Conservation (phyloP, 2,113 vertebrate species). For the Charadrius vociferus region DNA sequence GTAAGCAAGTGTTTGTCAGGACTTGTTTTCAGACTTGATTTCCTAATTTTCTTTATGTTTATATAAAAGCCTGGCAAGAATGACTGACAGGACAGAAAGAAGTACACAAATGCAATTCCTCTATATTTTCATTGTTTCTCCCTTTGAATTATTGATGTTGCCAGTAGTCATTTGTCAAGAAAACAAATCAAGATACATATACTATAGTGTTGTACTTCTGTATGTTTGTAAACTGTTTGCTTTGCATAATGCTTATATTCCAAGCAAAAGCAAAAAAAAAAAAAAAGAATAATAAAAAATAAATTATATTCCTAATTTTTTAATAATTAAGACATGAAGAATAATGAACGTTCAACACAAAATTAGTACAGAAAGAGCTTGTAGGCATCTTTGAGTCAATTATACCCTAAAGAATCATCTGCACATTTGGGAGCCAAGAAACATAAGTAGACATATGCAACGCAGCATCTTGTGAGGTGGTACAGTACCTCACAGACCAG, state of each 20-base stretch:
- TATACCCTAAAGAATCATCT: neutral
- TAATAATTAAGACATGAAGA: neutral
- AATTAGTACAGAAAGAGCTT: neutral
- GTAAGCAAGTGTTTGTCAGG: constrained; percentile 44
- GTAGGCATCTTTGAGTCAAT: constrained; percentile 22
- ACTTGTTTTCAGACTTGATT: constrained; percentile 9
- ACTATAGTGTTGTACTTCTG: constrained; percentile 19
- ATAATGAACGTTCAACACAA: neutral
- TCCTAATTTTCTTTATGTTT: constrained; percentile 65
- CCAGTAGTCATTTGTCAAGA: constrained; percentile 76
- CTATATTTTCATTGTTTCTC: constrained; percentile 74
- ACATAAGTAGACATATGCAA: constrained; percentile 24
- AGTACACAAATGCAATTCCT: constrained; percentile 69
- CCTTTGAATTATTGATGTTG: constrained; percentile 80
- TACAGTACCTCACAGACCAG: neutral
- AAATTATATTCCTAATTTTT: constrained; percentile 13
- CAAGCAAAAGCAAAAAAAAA: constrained; percentile 15
- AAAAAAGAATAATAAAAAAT: neutral
- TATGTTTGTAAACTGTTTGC: constrained; percentile 57
- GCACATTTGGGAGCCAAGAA: neutral
- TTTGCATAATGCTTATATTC: constrained; percentile 12
- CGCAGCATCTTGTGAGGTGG: neutral
- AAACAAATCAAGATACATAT: constrained; percentile 71
- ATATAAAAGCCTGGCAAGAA: constrained; percentile 57
- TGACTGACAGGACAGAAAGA: constrained; percentile 71